Conservation (phyloP, 2,113 vertebrate species). For the Synchiropus splendidus region DNA sequence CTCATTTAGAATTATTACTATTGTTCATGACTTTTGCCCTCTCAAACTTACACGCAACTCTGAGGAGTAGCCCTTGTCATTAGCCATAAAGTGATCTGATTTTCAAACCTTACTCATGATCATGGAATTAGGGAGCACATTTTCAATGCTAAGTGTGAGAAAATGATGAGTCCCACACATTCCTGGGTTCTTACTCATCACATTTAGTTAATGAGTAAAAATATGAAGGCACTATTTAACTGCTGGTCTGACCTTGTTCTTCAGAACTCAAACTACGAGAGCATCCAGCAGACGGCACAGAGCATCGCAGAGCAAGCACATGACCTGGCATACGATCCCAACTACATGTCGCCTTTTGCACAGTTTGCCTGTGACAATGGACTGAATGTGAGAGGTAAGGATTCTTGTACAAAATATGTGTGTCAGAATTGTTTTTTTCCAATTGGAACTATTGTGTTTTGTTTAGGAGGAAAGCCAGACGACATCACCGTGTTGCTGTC, state of each 20-base stretch:
- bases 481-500: slow-evolving; percentile 98
- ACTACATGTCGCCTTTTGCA: slow-evolving; percentile 99
- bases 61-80: too few relatives aligned
- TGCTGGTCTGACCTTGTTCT: slow-evolving; percentile 4
- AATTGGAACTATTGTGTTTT: neutral
- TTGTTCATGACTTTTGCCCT: too few relatives aligned
- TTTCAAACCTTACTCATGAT: too few relatives aligned
- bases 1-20: too few relatives aligned
- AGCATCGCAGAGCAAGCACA: slow-evolving; percentile 97
- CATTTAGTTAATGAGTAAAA: too few relatives aligned
- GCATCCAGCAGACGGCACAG: slow-evolving; percentile 88
- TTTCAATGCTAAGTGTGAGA: too few relatives aligned
- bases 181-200: too few relatives aligned
- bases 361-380: slow-evolving; percentile 98
- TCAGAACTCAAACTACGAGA: slow-evolving; percentile 95
- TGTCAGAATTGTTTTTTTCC: neutral
- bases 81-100: too few relatives aligned
- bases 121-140: too few relatives aligned
- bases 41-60: too few relatives aligned
- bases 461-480: slow-evolving; percentile 90
- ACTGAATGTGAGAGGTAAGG: slow-evolving; percentile 90
- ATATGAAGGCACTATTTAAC: neutral
- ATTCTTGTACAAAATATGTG: neutral
- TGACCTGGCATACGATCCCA: slow-evolving; percentile 92
- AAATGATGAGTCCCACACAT: too few relatives aligned